Evolutionary conservation across 2,113 vertebrate species (phyloP).

Genomic region (Pygoscelis antarcticus): DNA sequence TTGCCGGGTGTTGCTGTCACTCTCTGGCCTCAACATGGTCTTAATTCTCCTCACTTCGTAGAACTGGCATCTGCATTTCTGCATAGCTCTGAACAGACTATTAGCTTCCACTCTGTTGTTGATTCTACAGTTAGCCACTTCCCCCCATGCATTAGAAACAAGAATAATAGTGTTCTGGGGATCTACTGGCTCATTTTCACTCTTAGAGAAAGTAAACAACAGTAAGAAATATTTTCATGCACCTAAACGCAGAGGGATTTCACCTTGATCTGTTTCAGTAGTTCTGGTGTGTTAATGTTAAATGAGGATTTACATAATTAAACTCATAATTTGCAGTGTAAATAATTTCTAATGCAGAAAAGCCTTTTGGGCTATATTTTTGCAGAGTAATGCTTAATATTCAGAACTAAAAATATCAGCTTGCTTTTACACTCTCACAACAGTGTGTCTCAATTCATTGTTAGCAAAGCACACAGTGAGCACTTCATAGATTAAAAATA

Average conservation of each 20-base stretch:
- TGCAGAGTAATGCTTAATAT: background rate
- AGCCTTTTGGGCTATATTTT: background rate
- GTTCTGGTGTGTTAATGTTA: background rate
- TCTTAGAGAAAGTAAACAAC: background rate
- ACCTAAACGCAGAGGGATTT: background rate
- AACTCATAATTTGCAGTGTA: background rate
- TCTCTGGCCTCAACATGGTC: background rate
- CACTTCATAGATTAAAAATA: background rate
- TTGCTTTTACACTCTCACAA: background rate
- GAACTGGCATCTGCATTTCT: background rate
- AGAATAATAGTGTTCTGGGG: background rate
- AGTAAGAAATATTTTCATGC: background rate
- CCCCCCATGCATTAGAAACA: background rate
- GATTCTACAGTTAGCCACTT: background rate
- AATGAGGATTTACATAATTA: background rate
- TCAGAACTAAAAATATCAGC: background rate
- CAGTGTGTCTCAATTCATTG: background rate
- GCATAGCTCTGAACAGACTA: background rate
- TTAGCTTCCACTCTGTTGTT: background rate
- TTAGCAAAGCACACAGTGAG: background rate
- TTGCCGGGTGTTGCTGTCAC: background rate
- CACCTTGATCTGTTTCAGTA: background rate
- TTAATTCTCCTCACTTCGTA: background rate
- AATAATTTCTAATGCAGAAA: background rate
- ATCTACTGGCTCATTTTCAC: background rate